These are phyloP conservation scores for Macrocentrus cingulum DNA, from an alignment of 1,140 invertebrate species.

Conservation along the genomic window DNA sequence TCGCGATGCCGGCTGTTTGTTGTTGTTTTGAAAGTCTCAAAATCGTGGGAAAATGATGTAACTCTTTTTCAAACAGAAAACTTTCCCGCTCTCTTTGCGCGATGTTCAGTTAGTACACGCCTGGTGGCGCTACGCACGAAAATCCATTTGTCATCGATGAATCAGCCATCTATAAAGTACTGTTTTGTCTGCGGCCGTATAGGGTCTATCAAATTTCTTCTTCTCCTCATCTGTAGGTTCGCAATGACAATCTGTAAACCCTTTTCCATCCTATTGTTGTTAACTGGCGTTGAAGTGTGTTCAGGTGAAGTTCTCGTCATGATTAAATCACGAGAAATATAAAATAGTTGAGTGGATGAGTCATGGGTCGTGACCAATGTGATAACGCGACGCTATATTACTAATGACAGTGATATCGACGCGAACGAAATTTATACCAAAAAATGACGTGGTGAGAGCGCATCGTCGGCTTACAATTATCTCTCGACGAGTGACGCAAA, in stretches of 20 bases:
- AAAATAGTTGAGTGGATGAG: neutral
- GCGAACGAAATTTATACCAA: neutral
- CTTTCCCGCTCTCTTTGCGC: too few relatives aligned
- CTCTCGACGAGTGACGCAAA: neutral
- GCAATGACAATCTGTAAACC: conserved; percentile 14
- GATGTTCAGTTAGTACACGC: too few relatives aligned
- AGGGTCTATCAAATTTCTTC: neutral
- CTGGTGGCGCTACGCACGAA: too few relatives aligned
- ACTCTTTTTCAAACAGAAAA: too few relatives aligned
- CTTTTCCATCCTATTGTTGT: conserved; percentile 8
- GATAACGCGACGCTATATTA: neutral
- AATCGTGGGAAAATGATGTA: too few relatives aligned
- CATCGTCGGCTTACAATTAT: neutral
- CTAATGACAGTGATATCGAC: conserved; percentile 8
- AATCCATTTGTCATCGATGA: too few relatives aligned
- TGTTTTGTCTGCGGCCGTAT: neutral
- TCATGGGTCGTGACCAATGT: conserved; percentile 1
- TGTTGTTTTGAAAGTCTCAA: too few relatives aligned
- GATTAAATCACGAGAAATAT: neutral
- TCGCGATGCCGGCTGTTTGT: too few relatives aligned
- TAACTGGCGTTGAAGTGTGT: neutral
- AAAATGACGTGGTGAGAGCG: conserved; percentile 18
- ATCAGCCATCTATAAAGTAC: too few relatives aligned
- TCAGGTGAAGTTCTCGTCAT: neutral
- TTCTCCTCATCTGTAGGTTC: conserved; percentile 1